A percentile compares a stretch with the other conserved stretches of the same genome.
phyloP scores from a whole-genome alignment of 2,113 vertebrate species.

The Lichenostomus cassidix region DNA sequence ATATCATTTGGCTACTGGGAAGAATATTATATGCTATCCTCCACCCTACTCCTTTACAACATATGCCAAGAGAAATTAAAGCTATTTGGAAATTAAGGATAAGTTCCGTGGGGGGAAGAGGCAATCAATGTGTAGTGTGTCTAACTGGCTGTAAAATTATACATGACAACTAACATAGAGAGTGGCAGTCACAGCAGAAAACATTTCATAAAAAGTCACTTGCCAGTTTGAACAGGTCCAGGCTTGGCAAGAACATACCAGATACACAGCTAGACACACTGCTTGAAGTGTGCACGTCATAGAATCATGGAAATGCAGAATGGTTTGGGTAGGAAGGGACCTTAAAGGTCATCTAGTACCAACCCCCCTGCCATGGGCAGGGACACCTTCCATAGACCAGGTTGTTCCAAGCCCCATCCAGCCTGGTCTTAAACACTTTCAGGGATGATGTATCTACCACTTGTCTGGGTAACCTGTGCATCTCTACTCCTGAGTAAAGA shows the following conservation, averaged over 20 bases:
- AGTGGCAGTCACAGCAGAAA: neutral
- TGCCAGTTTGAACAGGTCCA: neutral
- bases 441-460: no score
- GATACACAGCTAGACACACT: neutral
- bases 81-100: neutral
- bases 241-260: neutral
- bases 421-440: neutral
- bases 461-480: neutral
- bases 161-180: neutral
- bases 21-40: neutral
- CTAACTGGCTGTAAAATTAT: constrained; percentile 4
- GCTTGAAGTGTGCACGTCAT: neutral
- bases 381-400: neutral
- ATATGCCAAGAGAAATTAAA: neutral
- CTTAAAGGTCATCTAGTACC: neutral
- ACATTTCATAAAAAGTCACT: neutral
- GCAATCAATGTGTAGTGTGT: neutral
- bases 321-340: neutral
- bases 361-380: neutral
- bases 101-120: neutral
- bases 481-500: neutral
- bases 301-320: neutral
- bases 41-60: neutral
- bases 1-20: neutral
- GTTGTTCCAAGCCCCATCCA: neutral